Percentiles rank a stretch among this genome's conserved stretches.
Evolutionary conservation across 2,113 vertebrate species (phyloP).

Genomic region (Cacatua alba): DNA sequence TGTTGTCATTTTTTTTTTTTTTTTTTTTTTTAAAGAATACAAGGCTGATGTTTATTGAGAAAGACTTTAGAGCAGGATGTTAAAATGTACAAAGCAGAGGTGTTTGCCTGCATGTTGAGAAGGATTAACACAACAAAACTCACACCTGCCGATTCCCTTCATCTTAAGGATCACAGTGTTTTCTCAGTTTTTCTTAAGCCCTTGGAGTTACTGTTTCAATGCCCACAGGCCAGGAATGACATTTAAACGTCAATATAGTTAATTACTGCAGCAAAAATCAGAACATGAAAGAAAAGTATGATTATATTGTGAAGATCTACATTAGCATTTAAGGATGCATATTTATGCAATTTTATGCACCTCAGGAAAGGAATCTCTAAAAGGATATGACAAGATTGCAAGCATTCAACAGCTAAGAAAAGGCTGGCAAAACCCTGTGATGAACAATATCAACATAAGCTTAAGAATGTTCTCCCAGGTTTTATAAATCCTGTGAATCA

Average conservation of each 20-base stretch:
- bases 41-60: neutral
- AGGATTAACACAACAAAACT: neutral
- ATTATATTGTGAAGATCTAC: neutral
- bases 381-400: neutral
- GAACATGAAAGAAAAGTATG: neutral
- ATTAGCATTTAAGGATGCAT: neutral
- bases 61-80: neutral
- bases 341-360: slow-evolving; percentile 31
- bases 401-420: neutral
- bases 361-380: neutral
- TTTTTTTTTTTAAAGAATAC: neutral
- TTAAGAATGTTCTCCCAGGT: neutral
- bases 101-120: neutral
- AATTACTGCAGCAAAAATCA: slow-evolving; percentile 33
- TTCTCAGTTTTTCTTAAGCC: neutral
- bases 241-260: neutral
- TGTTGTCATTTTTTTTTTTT: neutral
- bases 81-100: neutral
- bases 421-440: neutral
- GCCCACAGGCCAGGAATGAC: neutral
- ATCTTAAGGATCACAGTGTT: neutral
- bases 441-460: neutral
- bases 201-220: neutral
- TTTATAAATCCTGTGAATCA: neutral
- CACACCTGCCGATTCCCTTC: neutral